Conservation (phyloP, 2,888 invertebrate genomes). For the Zaprionus lineosus region DNA sequence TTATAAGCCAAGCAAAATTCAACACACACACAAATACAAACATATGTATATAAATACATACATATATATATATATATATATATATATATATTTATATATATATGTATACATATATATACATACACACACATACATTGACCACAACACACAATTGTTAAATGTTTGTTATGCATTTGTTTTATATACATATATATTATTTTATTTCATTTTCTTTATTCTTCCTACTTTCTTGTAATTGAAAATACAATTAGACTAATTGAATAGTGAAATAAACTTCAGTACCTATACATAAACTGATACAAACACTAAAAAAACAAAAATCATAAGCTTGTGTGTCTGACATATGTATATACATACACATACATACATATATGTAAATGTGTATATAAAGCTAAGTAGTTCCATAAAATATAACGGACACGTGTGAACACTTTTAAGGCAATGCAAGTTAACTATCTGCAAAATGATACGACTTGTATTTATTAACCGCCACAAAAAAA, state of each 20-base stretch:
- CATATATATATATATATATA: constrained; percentile 3
- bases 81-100: constrained; percentile 1
- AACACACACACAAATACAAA: no score
- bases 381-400: constrained; percentile 41
- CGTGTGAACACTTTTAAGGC: constrained; percentile 51
- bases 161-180: constrained; percentile 76
- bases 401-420: constrained; percentile 51
- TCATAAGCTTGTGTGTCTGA: constrained; percentile 18
- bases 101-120: constrained; percentile 3
- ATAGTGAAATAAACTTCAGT: constrained; percentile 70
- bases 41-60: constrained; percentile 19
- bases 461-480: constrained; percentile 43
- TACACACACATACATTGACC: constrained; percentile 1
- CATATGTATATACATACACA: constrained; percentile 27
- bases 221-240: constrained; percentile 27
- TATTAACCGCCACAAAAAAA: constrained; percentile 43
- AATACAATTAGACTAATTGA: constrained; percentile 53
- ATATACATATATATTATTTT: constrained; percentile 19
- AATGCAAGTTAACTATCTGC: constrained; percentile 42
- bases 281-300: constrained; percentile 51
- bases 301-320: no score
- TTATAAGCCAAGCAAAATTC: no score
- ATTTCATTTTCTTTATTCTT: constrained; percentile 12
- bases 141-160: constrained; percentile 55
- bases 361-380: background rate